Conservation (phyloP, 2,113 vertebrate genomes). For the Microtus montanus region DNA sequence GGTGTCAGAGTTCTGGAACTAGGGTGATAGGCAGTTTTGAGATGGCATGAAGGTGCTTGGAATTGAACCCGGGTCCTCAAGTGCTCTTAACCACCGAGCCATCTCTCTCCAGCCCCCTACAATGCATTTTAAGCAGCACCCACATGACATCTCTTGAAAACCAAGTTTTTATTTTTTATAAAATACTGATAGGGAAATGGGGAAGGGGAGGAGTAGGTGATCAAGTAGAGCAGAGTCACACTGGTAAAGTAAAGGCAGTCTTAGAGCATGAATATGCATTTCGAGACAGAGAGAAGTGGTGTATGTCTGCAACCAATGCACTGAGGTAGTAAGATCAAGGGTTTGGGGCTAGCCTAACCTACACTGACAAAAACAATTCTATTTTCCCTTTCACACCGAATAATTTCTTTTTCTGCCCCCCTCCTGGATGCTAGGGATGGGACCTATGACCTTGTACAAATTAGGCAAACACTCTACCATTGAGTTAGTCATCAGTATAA, state of each 20-base stretch:
- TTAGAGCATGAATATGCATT: not conserved
- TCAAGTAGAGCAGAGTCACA: not conserved
- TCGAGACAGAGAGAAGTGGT: not conserved
- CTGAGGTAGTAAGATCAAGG: not conserved
- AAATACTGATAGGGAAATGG: not conserved
- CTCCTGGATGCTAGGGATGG: not conserved
- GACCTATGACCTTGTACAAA: not conserved
- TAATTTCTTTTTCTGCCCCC: not conserved
- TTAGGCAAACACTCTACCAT: not conserved
- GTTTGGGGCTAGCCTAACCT: not conserved
- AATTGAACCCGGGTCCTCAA: not conserved
- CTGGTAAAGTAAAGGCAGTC: not conserved
- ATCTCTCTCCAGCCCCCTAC: not conserved
- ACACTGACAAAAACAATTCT: not conserved
- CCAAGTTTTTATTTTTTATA: not conserved
- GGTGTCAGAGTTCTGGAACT: not conserved
- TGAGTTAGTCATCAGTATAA: not conserved
- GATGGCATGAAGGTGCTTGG: not conserved
- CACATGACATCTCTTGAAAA: constrained; percentile 10
- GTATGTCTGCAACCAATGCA: not conserved
- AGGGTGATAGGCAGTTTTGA: not conserved
- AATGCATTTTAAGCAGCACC: not conserved
- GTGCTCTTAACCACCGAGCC: not conserved
- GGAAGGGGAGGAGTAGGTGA: not conserved
- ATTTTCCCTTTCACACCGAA: not conserved